Conservation (phyloP, 1,140 invertebrate species). For the Uloborus diversus region DNA sequence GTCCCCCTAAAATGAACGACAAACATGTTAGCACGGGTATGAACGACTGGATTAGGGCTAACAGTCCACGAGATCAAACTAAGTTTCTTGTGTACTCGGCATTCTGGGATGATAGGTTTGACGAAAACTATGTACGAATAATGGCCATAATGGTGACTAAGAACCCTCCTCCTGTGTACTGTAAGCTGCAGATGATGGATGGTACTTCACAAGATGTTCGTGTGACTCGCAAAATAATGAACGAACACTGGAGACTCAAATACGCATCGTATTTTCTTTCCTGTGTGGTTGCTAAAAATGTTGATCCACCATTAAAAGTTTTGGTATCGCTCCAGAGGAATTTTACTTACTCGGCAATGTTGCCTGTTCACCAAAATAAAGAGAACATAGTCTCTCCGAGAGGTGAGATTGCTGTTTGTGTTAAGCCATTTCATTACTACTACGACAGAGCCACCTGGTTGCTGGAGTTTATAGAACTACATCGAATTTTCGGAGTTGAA, state of each 20-base stretch:
- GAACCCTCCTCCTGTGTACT: slow-evolving; percentile 77
- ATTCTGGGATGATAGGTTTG: slow-evolving; percentile 75
- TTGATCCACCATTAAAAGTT: slow-evolving; percentile 6
- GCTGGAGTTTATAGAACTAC: slow-evolving; percentile 91
- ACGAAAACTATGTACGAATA: slow-evolving; percentile 73
- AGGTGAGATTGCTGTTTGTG: slow-evolving; percentile 80
- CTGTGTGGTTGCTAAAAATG: slow-evolving; percentile 70
- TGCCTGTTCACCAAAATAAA: slow-evolving; percentile 66
- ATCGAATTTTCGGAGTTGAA: slow-evolving; percentile 82
- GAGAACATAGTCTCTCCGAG: slow-evolving; percentile 20
- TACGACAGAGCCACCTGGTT: slow-evolving; percentile 80
- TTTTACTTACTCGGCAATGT: slow-evolving; percentile 69
- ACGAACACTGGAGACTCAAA: slow-evolving; percentile 93
- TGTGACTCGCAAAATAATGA: slow-evolving; percentile 74
- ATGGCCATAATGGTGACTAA: slow-evolving; percentile 86
- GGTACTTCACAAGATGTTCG: slow-evolving; percentile 60
- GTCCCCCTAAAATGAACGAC: neutral
- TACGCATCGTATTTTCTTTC: slow-evolving; percentile 90
- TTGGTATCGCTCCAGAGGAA: slow-evolving; percentile 62
- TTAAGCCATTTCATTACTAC: slow-evolving; percentile 90
- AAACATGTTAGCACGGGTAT: neutral
- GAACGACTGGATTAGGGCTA: slow-evolving; percentile 44
- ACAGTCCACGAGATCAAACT: slow-evolving; percentile 54
- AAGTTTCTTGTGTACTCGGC: slow-evolving; percentile 93
- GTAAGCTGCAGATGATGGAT: slow-evolving; percentile 78